Evolutionary conservation across 2,797 vertebrate species (phyloP).

Genomic region (Dendrocincla fuliginosa): DNA sequence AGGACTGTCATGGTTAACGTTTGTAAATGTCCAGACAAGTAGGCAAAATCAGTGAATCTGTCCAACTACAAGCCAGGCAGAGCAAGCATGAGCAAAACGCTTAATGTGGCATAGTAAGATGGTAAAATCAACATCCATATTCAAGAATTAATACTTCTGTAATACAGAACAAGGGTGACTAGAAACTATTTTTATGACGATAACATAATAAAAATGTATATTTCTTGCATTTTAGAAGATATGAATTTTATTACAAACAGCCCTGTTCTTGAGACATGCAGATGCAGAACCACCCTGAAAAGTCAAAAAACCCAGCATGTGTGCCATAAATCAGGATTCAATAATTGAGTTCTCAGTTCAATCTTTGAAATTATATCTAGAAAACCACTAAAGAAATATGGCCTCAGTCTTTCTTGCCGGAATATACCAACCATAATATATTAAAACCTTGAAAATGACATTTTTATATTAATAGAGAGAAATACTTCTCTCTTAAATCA

Average conservation of each 20-base stretch:
- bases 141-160: not conserved
- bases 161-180: not conserved
- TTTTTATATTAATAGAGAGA: slow-evolving; percentile 23
- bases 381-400: slow-evolving; percentile 9
- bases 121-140: not conserved
- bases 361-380: not conserved
- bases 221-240: not conserved
- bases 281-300: not conserved
- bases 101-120: not conserved
- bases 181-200: not conserved
- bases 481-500: slow-evolving; percentile 24
- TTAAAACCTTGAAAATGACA: not conserved
- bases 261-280: not conserved
- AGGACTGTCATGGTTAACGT: not conserved
- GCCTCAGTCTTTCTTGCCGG: not conserved
- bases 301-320: not conserved
- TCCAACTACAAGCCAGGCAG: not conserved
- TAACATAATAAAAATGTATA: not conserved
- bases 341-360: not conserved
- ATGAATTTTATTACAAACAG: not conserved
- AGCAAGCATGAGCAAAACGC: not conserved
- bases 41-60: not conserved
- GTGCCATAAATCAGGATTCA: not conserved
- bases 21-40: not conserved
- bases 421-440: not conserved